Evolutionary conservation across 1,140 invertebrate species (phyloP), one percentile per base, ranked within the genome.

Genomic region (Nasonia longicornis): DNA sequence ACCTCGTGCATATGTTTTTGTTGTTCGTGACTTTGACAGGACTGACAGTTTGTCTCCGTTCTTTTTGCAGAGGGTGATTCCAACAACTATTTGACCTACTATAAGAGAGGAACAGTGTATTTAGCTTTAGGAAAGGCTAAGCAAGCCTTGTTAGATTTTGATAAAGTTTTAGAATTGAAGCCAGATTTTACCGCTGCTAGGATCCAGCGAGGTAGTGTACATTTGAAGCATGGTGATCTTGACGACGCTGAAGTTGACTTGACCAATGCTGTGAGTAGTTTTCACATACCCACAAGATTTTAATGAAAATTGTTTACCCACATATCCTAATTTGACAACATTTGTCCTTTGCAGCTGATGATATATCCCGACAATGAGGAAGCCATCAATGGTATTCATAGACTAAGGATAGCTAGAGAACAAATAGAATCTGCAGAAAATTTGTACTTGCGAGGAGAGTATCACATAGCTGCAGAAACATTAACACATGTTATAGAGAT

Each of bases 51-150:
- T 74, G 45, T 70, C 64, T 74, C 80, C 52, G 79, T 84, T 84
- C 81, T 79, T 85, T 85, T 92, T 93, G 7, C 90, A 98, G 98
- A 99, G 91, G 96, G 96, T 22, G 98, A 99, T 92, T 97, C 98
- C 48, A 94, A 93, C 77, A 99, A 99, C 91, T 99, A 99, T 90
- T 92, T 99, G 86, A 98, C 97, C 78, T 98, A 97, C 87, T 98
- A 96, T 86, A 97, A 97, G 89, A 93, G 98, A 87, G 98, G 98
- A 16, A 99, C 98, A 11, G 97, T 99, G 1, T 99, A 98, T 89
- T 93, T 99, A 88, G 98, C 98, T 12, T 92, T 99, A 83, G 98
- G 98, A 45, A 99, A 98, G 93, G 95, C 98, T 0, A 98, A 97
- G 86, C 95, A 98, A 87, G 98, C 98, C 11, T 91, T 99, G 16